Evolutionary conservation across 2,888 invertebrate species (phyloP).

Genomic region (Cheiracanthium punctorium): DNA sequence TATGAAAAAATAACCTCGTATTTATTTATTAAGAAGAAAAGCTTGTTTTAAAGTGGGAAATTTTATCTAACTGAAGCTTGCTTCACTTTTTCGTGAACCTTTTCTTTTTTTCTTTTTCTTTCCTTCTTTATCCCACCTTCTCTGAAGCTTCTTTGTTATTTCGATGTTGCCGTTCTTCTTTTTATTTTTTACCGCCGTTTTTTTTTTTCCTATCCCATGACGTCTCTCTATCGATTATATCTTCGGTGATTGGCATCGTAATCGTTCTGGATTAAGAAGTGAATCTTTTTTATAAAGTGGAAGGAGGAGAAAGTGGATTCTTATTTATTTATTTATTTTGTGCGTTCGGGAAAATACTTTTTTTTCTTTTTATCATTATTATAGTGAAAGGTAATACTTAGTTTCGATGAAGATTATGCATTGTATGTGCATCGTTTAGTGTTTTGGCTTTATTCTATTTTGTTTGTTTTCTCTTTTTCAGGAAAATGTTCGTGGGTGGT

Average conservation of each 20-base stretch:
- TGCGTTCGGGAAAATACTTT: not conserved
- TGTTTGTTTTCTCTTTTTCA: slow-evolving; percentile 77
- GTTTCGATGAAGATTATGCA: not conserved
- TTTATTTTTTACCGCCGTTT: slow-evolving; percentile 21
- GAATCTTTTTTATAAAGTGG: slow-evolving; percentile 49
- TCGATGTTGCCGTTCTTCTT: not conserved
- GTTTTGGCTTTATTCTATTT: slow-evolving; percentile 34
- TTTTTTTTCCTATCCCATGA: not conserved
- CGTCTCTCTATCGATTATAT: slow-evolving; percentile 47
- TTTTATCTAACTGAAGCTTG: not conserved
- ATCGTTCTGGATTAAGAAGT: slow-evolving; percentile 45
- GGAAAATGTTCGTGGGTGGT: slow-evolving; percentile 99
- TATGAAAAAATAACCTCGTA: not conserved
- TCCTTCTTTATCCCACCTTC: too few species aligned
- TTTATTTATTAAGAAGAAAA: slow-evolving; percentile 40
- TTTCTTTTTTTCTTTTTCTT: slow-evolving; percentile 20
- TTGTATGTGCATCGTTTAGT: not conserved
- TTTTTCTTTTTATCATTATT: slow-evolving; percentile 20
- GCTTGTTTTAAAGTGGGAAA: slow-evolving; percentile 25
- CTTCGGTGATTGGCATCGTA: slow-evolving; percentile 58
- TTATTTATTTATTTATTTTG: not conserved
- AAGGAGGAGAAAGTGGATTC: too few species aligned
- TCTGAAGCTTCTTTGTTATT: slow-evolving; percentile 25
- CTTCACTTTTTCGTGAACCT: not conserved
- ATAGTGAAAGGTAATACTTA: not conserved